These are phyloP conservation scores for Lasioglossum calceatum DNA, from an alignment of 2,888 invertebrate genomes.

Conservation along the genomic window DNA sequence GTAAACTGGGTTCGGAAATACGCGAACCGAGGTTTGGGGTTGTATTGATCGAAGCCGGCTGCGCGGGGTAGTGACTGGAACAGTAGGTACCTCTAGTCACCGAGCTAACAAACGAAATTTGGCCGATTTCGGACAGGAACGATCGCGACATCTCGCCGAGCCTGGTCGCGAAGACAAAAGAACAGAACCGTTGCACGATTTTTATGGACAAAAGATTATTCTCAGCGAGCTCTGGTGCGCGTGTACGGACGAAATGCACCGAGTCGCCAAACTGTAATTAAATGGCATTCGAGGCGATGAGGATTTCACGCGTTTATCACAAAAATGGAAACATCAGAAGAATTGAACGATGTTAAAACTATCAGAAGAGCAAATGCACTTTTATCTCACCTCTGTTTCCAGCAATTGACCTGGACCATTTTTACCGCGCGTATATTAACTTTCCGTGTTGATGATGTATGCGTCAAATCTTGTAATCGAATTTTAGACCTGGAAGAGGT, in stretches of 20 bases:
- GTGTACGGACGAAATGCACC: background rate
- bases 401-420: too few relatives aligned
- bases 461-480: too few relatives aligned
- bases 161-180: background rate
- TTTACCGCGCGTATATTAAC: too few relatives aligned
- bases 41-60: conserved; percentile 80
- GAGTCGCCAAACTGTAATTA: background rate
- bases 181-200: background rate
- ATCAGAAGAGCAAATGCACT: background rate
- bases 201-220: background rate
- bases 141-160: background rate
- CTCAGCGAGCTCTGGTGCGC: background rate
- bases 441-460: too few relatives aligned
- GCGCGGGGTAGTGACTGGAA: conserved; percentile 78
- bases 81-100: conserved; percentile 77
- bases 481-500: too few relatives aligned
- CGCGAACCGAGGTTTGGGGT: conserved; percentile 80
- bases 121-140: conserved; percentile 48
- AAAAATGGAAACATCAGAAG: background rate
- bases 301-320: background rate
- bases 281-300: background rate
- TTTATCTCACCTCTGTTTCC: background rate
- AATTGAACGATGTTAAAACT: background rate
- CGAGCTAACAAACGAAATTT: conserved; percentile 68
- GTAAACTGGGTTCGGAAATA: conserved; percentile 80